Evolutionary conservation across 1,140 invertebrate species (phyloP).

Genomic region (Psilanteris sp.): DNA sequence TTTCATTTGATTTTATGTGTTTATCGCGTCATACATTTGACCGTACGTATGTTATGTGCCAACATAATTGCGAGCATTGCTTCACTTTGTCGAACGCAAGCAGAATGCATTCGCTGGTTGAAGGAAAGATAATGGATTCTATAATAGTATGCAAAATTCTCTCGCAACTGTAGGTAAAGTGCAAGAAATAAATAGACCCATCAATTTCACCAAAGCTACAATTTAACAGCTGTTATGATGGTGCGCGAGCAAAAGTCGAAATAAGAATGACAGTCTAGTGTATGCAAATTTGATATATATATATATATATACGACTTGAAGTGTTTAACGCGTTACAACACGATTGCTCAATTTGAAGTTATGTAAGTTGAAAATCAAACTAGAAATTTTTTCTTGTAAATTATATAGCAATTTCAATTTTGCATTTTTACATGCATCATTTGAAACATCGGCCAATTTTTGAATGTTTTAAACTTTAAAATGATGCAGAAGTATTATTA

Average conservation of each 20-base stretch:
- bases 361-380: not conserved
- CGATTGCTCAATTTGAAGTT: slow-evolving; percentile 3
- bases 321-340: slow-evolving; percentile 12
- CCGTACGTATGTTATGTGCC: not conserved
- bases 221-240: slow-evolving; percentile 3
- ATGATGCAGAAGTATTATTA: too few relatives aligned
- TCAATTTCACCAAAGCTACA: slow-evolving; percentile 21
- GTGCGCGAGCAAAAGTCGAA: not conserved
- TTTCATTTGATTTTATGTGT: slow-evolving; percentile 4
- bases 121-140: slow-evolving; percentile 19
- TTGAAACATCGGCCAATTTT: too few relatives aligned
- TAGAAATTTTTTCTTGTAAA: too few relatives aligned
- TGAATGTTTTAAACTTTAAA: too few relatives aligned
- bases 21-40: not conserved
- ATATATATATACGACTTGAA: not conserved
- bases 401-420: too few relatives aligned
- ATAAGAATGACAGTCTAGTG: slow-evolving; percentile 6
- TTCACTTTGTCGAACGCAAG: not conserved
- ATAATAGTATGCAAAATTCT: slow-evolving; percentile 14
- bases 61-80: slow-evolving; percentile 1
- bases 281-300: slow-evolving; percentile 4
- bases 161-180: slow-evolving; percentile 1
- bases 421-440: too few relatives aligned
- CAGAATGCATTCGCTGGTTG: slow-evolving; percentile 8
- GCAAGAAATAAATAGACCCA: slow-evolving; percentile 23